Percentiles rank a stretch among this genome's conserved stretches.
phyloP scores from a whole-genome alignment of 2,797 vertebrate genomes.

The Syngnathus rostellatus region DNA sequence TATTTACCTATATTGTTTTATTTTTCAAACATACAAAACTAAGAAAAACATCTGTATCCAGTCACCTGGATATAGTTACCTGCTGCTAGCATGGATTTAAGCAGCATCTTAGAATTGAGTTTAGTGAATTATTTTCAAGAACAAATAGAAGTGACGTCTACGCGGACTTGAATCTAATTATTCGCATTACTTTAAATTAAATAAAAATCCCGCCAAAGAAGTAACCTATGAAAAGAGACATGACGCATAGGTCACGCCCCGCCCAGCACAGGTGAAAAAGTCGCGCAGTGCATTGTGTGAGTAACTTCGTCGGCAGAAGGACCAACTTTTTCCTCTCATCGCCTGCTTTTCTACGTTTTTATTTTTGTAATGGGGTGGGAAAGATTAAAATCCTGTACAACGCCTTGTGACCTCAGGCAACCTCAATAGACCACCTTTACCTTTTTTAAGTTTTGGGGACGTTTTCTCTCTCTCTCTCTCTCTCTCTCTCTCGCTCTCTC shows the following conservation, averaged over 20 bases:
- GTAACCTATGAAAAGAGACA: background rate
- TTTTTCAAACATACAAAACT: background rate
- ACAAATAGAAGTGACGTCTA: too few species aligned
- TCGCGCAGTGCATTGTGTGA: background rate
- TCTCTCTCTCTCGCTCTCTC: background rate
- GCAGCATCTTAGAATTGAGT: background rate
- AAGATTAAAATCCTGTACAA: background rate
- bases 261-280: background rate
- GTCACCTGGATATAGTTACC: background rate
- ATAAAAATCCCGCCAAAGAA: background rate
- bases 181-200: background rate
- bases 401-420: background rate
- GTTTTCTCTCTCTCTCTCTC: background rate
- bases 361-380: background rate
- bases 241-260: background rate
- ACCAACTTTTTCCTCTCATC: background rate
- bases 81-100: background rate
- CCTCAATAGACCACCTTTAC: background rate
- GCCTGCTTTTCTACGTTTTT: background rate
- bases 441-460: background rate
- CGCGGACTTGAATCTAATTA: background rate
- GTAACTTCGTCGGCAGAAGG: background rate
- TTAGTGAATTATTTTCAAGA: too few species aligned
- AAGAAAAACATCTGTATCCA: background rate
- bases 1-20: background rate